Evolutionary conservation across 2,113 vertebrate genomes (phyloP), one percentile per base, ranked within the genome.

Genomic region (Saguinus midas): DNA sequence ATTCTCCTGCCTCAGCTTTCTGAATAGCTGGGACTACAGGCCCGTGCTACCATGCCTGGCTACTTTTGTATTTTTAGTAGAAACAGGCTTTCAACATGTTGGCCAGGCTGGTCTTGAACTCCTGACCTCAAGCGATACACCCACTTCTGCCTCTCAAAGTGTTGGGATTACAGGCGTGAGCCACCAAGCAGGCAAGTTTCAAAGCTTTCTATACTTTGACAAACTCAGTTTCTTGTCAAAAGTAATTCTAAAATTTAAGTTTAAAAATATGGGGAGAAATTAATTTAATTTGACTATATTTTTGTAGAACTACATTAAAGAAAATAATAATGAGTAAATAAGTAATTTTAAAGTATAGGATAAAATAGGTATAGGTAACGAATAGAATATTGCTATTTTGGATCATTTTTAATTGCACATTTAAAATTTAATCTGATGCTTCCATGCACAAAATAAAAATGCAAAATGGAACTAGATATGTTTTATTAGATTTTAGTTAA

Each of bases 361-460:
- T 82, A 75, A 94, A 66, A 29, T 7, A 81, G 11, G 29, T n/a
- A 61, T 61, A 89, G 21, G 11, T 43, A 88, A 86, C 35, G 97
- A 93, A 68, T 35, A 81, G 6, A 96, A 91, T 52, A 40, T n/a
- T 81, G 11, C 25, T 81, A 73, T 72, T 83, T 88, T 91, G 87
- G 20, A n/a, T 82, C 18, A 75, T 48, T 72, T 92, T 21, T 92
- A 84, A 66, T 12, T 81, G 92, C 64, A 6, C 3, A 35, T 66
- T 81, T 21, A 85, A 83, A 96, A 50, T 80, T 90, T 73, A 95
- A 82, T 89, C 50, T 91, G 70, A 61, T 87, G 76, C 13, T 87
- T 90, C 27, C 45, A 73, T 43, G 80, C 17, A 87, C 84, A 32
- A 93, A 93, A 94, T 87, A 82, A 95, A 92, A 96, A 83, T 50